phyloP scores from a whole-genome alignment of 2,797 vertebrate genomes.

The Thaleichthys pacificus region DNA sequence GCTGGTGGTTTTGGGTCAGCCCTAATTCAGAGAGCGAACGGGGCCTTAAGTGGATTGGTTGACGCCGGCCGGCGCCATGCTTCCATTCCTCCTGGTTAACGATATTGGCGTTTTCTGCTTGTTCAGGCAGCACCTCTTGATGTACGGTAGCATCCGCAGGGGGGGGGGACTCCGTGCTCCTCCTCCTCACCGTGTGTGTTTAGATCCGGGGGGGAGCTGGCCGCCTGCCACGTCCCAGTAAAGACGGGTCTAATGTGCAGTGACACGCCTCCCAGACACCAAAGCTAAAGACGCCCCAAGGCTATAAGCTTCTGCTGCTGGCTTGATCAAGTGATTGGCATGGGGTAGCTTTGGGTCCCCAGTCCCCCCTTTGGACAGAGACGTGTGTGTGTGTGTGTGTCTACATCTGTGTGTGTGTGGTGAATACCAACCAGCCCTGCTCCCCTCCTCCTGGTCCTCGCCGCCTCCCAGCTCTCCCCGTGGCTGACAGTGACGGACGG shows the following conservation, averaged over 20 bases:
- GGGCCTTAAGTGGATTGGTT: not conserved
- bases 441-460: conserved; percentile 35
- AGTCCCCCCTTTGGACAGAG: no score
- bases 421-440: conserved; percentile 44
- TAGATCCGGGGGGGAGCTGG: not conserved
- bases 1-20: not conserved
- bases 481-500: conserved; percentile 29
- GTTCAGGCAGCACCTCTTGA: not conserved
- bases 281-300: not conserved
- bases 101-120: not conserved
- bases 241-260: not conserved
- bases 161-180: no score
- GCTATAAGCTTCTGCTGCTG: not conserved
- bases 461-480: conserved; percentile 42
- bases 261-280: not conserved
- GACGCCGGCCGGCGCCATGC: not conserved
- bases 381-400: conserved; percentile 6
- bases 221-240: not conserved
- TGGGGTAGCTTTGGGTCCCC: not conserved
- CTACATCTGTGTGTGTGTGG: conserved; percentile 19
- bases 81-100: not conserved
- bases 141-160: not conserved
- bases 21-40: not conserved
- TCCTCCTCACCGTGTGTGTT: not conserved
- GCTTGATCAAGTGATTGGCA: not conserved